Base-by-base conservation (phyloP, 2,888 invertebrate species). In the Rhingia campestris region DNA sequence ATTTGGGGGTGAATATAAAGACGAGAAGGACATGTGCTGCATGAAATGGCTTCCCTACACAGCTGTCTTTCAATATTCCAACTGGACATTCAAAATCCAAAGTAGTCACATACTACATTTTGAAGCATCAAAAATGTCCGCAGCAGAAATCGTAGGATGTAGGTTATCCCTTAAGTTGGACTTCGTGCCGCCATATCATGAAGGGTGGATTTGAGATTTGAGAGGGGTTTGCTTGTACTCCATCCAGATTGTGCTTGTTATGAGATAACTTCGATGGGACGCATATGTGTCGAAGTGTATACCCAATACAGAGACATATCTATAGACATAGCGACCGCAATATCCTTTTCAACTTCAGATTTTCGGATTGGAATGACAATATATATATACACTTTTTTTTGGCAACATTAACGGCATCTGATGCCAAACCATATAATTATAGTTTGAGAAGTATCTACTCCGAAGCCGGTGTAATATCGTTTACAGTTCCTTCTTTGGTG, bases 331-430 rank as follows among this genome's bases (percentile, higher is more conserved):
- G 37, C 56, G 37, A 56, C 37, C 56, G 51, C 61, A 82, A 79
- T 74, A 82, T 82, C 41, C 63, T 67, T 70, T 77, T 51, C 47
- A 33, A 41, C 64, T 67, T 72, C 51, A 49, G 39, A 74, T 77
- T 59, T 77, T 66, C 53, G 47, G 59, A 58, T 59, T 30, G 22
- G 61, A 54, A 66, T 63, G 79, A 74, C 73, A 79, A 64, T 39
- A 5, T 39, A 37, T 39, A 54, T 67, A 67, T 79, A 4, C 14
- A 64, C 4, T 22, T 30, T 22, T 69, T 63, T 73, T 79, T 74
- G 84, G 80, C 80, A 80, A 80, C 80, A 84, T 84, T 84, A 80
- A 74, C 41, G 67, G 69, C 84, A 84, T 63, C 80, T 58, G 84
- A 70, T 80, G 74, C 84, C 84, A 80, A 69, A 54, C 22, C 58